Base-by-base conservation (phyloP, 2,888 invertebrate species). In the Trilocha varians region DNA sequence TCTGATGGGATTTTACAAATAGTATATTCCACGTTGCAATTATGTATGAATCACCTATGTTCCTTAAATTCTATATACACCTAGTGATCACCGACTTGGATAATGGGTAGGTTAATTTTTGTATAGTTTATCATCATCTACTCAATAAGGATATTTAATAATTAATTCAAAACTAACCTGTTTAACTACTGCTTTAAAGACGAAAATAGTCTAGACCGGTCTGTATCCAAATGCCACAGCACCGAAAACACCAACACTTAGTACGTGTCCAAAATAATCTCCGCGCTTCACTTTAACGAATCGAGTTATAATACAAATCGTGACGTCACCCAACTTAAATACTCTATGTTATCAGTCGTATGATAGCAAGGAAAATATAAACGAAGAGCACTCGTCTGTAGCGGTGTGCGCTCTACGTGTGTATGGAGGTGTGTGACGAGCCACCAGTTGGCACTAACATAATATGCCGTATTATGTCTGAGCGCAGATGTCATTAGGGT, bases 401-500 rank as follows among this genome's bases (percentile, higher is more conserved):
- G 46, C 56, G 62, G 58, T 55, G 62, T 42, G 53, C 58, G 47
- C 45, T 49, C 52, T 67, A 75, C 77, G 70, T 77, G 75, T 77
- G 70, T 77, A 55, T 79, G 77, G 58, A 64, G 65, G 61, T 53
- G 63, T 58, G 61, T 50, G 55, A 53, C 55, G 52, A 48, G 48
- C 48, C 55, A 53, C 47, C 53, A 51, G 53, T n/a, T n/a, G n/a
- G n/a, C n/a, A n/a, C n/a, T n/a, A n/a, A n/a, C n/a, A n/a, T 25
- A 35, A 34, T 62, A 59, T 64, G 57, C 65, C 65, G 62, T 38
- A 38, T 32, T 42, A 42, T 42, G 42, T 34, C 38, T 25, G 25
- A 25, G 18, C 35, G 32, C 6, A 14, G 25, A 16, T n/a, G 38
- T 14, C 32, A 38, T 16, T 32, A n/a, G n/a, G n/a, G n/a, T n/a